Conservation (phyloP, 2,797 vertebrate genomes). For the Cossypha dichroa region DNA sequence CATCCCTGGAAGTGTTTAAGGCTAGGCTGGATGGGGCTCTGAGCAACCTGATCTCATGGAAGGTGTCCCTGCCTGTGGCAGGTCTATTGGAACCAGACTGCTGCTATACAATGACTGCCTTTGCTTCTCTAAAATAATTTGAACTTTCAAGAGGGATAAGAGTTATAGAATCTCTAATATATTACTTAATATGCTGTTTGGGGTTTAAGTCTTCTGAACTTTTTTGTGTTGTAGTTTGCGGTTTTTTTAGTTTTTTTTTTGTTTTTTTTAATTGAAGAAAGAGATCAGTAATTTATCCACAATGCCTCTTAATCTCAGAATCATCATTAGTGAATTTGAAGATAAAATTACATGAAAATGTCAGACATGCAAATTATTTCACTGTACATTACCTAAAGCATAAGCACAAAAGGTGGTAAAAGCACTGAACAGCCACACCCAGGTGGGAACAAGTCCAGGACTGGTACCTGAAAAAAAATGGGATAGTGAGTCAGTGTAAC, state of each 20-base stretch:
- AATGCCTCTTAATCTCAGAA: not conserved
- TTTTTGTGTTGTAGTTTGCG: not conserved
- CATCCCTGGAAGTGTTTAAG: not conserved
- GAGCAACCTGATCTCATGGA: not conserved
- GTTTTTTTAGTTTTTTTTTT: fast-evolving
- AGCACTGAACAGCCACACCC: conserved; percentile 69
- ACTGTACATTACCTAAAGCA: conserved; percentile 63
- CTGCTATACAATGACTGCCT: not conserved
- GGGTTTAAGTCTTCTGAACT: not conserved
- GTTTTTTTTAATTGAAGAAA: not conserved
- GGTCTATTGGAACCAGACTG: not conserved
- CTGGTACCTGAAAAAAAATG: conserved; percentile 47
- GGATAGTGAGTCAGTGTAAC: not conserved
- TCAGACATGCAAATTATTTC: not conserved
- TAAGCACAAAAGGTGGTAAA: conserved; percentile 71
- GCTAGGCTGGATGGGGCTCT: not conserved
- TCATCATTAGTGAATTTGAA: not conserved
- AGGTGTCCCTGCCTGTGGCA: not conserved
- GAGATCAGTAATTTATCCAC: not conserved
- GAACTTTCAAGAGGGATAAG: not conserved
- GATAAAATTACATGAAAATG: not conserved
- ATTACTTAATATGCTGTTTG: not conserved
- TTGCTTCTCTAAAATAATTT: not conserved
- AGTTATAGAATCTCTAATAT: not conserved
- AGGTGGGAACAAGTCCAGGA: conserved; percentile 63